Conservation (phyloP, 2,888 invertebrate genomes). For the Drosophila mettleri region DNA sequence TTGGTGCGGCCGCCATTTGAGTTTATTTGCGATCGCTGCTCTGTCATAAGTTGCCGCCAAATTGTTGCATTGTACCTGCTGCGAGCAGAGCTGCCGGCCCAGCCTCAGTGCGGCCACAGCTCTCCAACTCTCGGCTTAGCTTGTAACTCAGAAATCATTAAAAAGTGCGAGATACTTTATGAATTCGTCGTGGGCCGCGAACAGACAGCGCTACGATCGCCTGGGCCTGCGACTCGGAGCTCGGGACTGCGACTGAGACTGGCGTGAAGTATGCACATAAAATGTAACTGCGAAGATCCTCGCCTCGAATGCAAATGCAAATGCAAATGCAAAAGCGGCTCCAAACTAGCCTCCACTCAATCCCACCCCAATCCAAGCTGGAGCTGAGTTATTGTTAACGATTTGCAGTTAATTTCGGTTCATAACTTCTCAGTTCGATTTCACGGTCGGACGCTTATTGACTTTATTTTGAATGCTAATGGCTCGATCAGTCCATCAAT, state of each 20-base stretch:
- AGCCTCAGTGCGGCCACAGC: conserved; percentile 18
- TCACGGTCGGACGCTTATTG: conserved; percentile 58
- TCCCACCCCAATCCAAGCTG: neutral
- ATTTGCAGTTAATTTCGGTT: conserved; percentile 82
- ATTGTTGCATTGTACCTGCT: conserved; percentile 84
- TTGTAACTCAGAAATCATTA: conserved; percentile 84
- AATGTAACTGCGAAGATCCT: conserved; percentile 63
- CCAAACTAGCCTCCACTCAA: conserved; percentile 38
- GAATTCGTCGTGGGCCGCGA: conserved; percentile 75
- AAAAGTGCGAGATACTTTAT: conserved; percentile 82
- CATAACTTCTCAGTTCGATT: conserved; percentile 74
- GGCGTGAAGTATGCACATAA: conserved; percentile 81
- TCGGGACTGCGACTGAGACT: conserved; percentile 51
- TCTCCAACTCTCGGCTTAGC: conserved; percentile 53
- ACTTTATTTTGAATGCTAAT: conserved; percentile 78
- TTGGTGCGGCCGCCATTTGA: conserved; percentile 59
- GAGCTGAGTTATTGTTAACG: conserved; percentile 83
- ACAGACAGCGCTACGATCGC: conserved; percentile 12
- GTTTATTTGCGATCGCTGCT: conserved; percentile 68
- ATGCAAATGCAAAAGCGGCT: neutral
- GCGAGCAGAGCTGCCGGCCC: conserved; percentile 51
- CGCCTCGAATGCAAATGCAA: conserved; percentile 69
- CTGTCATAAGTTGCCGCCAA: conserved; percentile 83
- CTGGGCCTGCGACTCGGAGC: neutral
- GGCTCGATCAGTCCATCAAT: conserved; percentile 61